These are phyloP conservation scores for Tychaedon coryphoeus DNA, from an alignment of 2,113 vertebrate species.

Conservation along the genomic window DNA sequence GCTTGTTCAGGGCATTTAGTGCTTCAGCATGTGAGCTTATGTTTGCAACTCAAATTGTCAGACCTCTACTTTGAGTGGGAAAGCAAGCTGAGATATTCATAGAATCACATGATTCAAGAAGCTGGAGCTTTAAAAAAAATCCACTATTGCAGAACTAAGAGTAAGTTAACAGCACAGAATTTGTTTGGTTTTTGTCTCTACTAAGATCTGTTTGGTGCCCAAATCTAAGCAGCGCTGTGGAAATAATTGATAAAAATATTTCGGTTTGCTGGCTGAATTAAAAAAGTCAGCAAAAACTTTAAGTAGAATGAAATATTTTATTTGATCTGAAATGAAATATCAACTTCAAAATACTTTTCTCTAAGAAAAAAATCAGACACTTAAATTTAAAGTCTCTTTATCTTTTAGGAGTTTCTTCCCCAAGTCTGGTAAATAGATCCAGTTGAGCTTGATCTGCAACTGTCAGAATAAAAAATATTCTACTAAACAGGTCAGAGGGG, in stretches of 20 bases:
- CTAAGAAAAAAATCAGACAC: background rate
- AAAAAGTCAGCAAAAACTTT: background rate
- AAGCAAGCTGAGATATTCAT: background rate
- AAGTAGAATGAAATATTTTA: background rate
- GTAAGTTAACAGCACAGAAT: background rate
- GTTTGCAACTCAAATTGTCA: background rate
- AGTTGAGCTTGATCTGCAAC: background rate
- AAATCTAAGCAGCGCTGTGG: background rate
- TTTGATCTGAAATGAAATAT: background rate
- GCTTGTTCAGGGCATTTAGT: background rate
- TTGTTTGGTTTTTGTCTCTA: background rate
- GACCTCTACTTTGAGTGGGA: background rate
- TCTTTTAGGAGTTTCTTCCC: background rate
- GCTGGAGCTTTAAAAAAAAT: constrained; percentile 18
- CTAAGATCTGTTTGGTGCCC: background rate
- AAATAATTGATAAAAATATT: background rate
- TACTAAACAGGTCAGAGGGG: background rate
- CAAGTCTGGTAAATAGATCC: background rate
- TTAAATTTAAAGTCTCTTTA: background rate
- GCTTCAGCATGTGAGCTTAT: background rate
- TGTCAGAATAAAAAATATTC: background rate
- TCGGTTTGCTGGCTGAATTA: background rate
- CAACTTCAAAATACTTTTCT: background rate
- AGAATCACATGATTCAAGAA: background rate
- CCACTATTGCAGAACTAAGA: background rate